phyloP scores from a whole-genome alignment of 2,888 invertebrate genomes.

The Stenoptilia bipunctidactyla region DNA sequence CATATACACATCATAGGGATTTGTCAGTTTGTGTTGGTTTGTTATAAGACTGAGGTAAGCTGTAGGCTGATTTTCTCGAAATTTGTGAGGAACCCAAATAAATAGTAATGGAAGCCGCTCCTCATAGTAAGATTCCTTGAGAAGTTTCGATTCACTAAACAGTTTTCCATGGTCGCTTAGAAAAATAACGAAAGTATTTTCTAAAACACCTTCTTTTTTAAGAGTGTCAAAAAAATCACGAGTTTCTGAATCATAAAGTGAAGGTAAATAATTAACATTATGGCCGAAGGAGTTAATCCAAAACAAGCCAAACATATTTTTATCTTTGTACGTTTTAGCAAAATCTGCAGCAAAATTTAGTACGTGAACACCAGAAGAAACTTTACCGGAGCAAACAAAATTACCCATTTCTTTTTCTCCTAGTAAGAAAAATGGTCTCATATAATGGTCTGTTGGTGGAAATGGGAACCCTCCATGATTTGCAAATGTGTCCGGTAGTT shows the following conservation, averaged over 20 bases:
- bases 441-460: slow-evolving; percentile 85
- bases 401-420: slow-evolving; percentile 60
- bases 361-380: slow-evolving; percentile 74
- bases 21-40: slow-evolving; percentile 76
- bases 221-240: slow-evolving; percentile 65
- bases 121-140: slow-evolving; percentile 82
- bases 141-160: slow-evolving; percentile 74
- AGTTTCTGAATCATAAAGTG: slow-evolving; percentile 74
- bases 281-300: slow-evolving; percentile 84
- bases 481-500: slow-evolving; percentile 75
- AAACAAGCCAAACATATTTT: slow-evolving; percentile 79
- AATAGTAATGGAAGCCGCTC: slow-evolving; percentile 82
- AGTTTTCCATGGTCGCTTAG: slow-evolving; percentile 84
- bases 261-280: slow-evolving; percentile 74
- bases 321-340: slow-evolving; percentile 65
- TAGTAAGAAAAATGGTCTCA: slow-evolving; percentile 79
- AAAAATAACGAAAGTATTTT: slow-evolving; percentile 77
- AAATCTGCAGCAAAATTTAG: slow-evolving; percentile 77
- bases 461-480: slow-evolving; percentile 72
- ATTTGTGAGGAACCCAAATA: slow-evolving; percentile 75
- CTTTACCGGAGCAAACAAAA: slow-evolving; percentile 42
- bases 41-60: slow-evolving; percentile 68
- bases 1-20: slow-evolving; percentile 81
- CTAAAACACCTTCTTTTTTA: slow-evolving; percentile 61
- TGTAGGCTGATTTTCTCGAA: slow-evolving; percentile 60